These are phyloP conservation scores for Pimephales promelas DNA, from an alignment of 2,113 vertebrate species.

Conservation along the genomic window DNA sequence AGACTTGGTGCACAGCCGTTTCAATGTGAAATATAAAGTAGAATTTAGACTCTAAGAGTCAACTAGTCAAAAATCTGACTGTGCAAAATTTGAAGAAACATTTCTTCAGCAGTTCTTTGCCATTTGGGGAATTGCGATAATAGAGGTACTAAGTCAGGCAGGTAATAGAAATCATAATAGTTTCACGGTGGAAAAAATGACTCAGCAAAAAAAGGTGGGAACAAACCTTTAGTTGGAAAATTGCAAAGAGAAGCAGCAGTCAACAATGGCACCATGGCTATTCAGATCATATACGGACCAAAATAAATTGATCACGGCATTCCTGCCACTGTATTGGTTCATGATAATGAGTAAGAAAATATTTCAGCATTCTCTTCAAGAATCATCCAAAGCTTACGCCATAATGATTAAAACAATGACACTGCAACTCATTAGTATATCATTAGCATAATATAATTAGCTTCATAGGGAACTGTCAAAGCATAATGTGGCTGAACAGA, in stretches of 20 bases:
- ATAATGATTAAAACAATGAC: not conserved
- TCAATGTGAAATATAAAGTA: slow-evolving; percentile 8
- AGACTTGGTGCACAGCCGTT: not conserved
- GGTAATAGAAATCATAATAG: slow-evolving; percentile 35
- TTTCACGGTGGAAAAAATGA: slow-evolving; percentile 29
- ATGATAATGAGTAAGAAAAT: not conserved
- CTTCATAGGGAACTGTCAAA: not conserved
- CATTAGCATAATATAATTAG: too few species aligned
- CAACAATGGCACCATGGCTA: slow-evolving; percentile 7
- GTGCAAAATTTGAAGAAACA: slow-evolving; percentile 29
- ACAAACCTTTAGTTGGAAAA: slow-evolving; percentile 10
- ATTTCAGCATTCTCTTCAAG: not conserved
- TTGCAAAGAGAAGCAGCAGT: slow-evolving; percentile 11
- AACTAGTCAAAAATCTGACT: slow-evolving; percentile 24
- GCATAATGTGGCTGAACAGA: not conserved
- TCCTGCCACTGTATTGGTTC: not conserved
- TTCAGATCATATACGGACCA: not conserved
- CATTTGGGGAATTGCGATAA: slow-evolving; percentile 57
- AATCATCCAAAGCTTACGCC: too few species aligned
- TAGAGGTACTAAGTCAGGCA: slow-evolving; percentile 60
- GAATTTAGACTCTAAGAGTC: slow-evolving; percentile 17
- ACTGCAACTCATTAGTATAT: not conserved
- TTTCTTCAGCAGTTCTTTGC: slow-evolving; percentile 33
- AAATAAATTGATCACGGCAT: not conserved
- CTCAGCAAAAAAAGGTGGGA: slow-evolving; percentile 23